Conservation (phyloP, 2,113 vertebrate genomes). For the Cinclus mexicanus region DNA sequence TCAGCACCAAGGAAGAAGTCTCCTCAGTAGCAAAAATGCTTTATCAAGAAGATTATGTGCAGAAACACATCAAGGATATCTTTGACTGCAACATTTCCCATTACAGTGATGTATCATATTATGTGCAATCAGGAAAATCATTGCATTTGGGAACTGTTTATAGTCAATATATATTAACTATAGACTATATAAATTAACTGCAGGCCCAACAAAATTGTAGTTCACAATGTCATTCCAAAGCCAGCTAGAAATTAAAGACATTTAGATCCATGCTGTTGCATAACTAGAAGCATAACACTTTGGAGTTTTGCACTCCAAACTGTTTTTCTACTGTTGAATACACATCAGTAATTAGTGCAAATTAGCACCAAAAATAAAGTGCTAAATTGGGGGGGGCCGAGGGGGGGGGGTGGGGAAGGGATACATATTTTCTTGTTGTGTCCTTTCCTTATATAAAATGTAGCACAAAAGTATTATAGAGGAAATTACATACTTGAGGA, state of each 20-base stretch:
- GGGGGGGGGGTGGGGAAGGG: not conserved
- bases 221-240: not conserved
- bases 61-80: not conserved
- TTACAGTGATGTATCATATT: not conserved
- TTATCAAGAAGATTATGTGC: not conserved
- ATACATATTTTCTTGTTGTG: not conserved
- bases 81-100: not conserved
- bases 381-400: not conserved
- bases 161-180: not conserved
- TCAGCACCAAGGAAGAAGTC: not conserved
- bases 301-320: not conserved
- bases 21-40: not conserved
- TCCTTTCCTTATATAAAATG: not conserved
- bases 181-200: not conserved
- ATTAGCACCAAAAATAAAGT: not conserved
- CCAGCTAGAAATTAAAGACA: not conserved
- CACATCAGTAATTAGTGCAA: not conserved
- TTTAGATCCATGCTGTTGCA: not conserved
- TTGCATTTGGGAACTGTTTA: not conserved
- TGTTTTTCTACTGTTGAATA: not conserved
- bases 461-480: not conserved
- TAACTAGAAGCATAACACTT: not conserved
- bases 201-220: not conserved
- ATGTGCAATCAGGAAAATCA: not conserved
- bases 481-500: not conserved